Base-by-base conservation (phyloP, 2,113 vertebrate species). In the Oplegnathus fasciatus region DNA sequence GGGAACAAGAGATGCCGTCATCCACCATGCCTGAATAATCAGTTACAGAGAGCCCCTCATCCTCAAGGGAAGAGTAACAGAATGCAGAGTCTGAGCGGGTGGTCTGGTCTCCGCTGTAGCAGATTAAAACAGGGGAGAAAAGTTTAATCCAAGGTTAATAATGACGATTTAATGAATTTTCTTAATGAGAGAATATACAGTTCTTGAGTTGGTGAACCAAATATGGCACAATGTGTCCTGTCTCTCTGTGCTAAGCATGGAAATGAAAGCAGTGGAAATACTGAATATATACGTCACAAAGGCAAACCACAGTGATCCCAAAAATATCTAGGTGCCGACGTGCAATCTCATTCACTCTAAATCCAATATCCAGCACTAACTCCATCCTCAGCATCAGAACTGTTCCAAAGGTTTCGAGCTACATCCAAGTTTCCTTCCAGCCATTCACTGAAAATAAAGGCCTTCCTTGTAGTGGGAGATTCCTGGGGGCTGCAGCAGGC, bases 1-100 rank as follows among this genome's bases (percentile, higher is more conserved):
- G 98, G 92, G 92, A 92, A 89, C 98, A 99, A 81, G 88, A 18
- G 84, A 88, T 80, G 73, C 76, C 34, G 62, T 90, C 83, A 89
- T 93, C 89, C 74, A 80, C 87, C 84, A 87, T 92, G 85, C 83
- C 80, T 80, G 93, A 86, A 92, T 75, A 87, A 89, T 91, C 87
- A 57, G 79, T 85, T 81, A 83, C 82, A 89, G 91, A 79, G 73
- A 71, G 80, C 42, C 74, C 82, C 69, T 86, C 82, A 14, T 84
- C 81, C 89, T 90, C 82, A 42, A 80, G 83, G 84, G 83, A 89
- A 83, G 90, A 83, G 76, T 81, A 65, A 77, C 75, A 83, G 68
- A 87, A 86, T 81, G 87, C 42, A 81, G 89, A 85, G 66, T 69
- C 73, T 68, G 79, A 62, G 80, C 80, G 37, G 91, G 85, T 86